phyloP scores from a whole-genome alignment of 2,797 vertebrate genomes.

The Anabacerthia variegaticeps region DNA sequence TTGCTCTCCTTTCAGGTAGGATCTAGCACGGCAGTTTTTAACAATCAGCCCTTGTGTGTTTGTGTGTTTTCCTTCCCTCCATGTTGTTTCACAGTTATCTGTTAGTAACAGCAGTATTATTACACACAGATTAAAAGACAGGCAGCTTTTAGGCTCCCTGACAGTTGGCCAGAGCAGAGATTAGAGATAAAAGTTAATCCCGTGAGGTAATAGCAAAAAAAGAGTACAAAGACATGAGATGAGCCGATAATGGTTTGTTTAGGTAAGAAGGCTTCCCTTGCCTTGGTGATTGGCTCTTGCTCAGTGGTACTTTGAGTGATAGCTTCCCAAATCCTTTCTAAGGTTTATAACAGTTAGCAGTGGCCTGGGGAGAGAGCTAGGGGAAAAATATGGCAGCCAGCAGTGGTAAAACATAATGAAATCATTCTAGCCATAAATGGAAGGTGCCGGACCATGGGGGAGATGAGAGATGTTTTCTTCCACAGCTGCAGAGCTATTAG shows the following conservation, averaged over 20 bases:
- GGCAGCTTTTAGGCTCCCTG: conserved; percentile 63
- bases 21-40: background rate
- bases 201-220: conserved; percentile 65
- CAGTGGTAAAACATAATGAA: conserved; percentile 32
- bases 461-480: conserved; percentile 65
- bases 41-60: conserved; percentile 1
- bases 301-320: background rate
- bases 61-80: conserved; percentile 49
- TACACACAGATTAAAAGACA: conserved; percentile 69
- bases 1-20: conserved; percentile 28
- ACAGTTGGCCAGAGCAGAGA: conserved; percentile 71
- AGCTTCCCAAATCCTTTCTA: conserved; percentile 19
- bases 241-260: conserved; percentile 68
- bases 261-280: conserved; percentile 53
- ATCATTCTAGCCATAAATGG: conserved; percentile 50
- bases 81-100: conserved; percentile 66
- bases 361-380: background rate
- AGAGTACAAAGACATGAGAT: conserved; percentile 61
- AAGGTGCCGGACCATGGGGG: conserved; percentile 41
- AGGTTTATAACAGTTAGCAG: background rate
- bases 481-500: conserved; percentile 59
- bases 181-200: conserved; percentile 73
- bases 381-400: conserved; percentile 7
- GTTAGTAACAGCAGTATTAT: conserved; percentile 65
- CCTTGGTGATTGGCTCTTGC: conserved; percentile 17